Evolutionary conservation across 2,888 invertebrate genomes (phyloP), one percentile per base, ranked within the genome.

Genomic region (Pandemis heparana): DNA sequence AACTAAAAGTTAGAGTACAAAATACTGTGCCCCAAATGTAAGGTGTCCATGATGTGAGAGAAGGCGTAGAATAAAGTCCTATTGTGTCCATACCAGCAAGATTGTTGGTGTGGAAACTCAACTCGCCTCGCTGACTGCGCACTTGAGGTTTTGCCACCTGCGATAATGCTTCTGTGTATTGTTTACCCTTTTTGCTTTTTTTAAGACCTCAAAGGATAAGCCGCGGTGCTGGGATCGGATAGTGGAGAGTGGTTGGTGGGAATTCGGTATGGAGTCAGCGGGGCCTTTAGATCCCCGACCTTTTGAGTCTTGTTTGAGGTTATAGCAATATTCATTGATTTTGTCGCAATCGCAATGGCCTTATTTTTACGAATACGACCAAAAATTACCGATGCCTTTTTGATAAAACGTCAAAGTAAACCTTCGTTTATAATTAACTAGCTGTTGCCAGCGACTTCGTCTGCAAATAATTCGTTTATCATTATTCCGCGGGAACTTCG

Each of bases 71-170:
- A 56, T 56, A 71, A 61, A 46, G 61, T 59, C 12, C 73, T 69
- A 64, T 73, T 69, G 73, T 73, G 12, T 16, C 53, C 8, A 9
- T 76, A 65, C 74, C 77, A 84, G 84, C 85, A 74, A 48, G 46
- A 12, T 60, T 68, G 73, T 64, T 73, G 68, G 86, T 85, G 87
- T 83, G 88, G 87, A 90, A 89, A 85, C 83, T 18, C 7, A 81
- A 78, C 84, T 82, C 89, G 86, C 87, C 82, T 87, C 86, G 85
- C 80, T 88, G 86, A 88, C 84, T 90, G 89, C 82, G 84, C 93
- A 94, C 92, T 94, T 94, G 89, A 92, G 85, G 84, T 86, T 86
- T 91, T 86, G 86, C 89, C 92, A 94, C 92, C 91, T 93, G 90
- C 81, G 82, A 88, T 88, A 90, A 92, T 92, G 90, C 88, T 83